These are phyloP conservation scores for Flexamia atlantica DNA, from an alignment of 2,888 invertebrate species.

Conservation along the genomic window DNA sequence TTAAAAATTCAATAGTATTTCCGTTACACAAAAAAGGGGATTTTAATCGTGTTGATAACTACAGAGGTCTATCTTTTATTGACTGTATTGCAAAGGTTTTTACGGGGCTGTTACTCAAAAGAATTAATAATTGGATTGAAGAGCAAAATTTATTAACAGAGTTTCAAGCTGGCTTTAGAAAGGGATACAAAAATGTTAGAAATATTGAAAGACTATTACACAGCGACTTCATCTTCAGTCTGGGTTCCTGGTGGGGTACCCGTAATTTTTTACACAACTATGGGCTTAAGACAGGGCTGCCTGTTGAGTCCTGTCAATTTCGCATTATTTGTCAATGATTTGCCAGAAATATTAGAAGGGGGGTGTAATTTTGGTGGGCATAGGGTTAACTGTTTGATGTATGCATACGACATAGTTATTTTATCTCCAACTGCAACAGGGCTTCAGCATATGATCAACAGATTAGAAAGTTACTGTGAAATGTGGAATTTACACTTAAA, in stretches of 20 bases:
- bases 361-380: slow-evolving; percentile 56
- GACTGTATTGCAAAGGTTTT: slow-evolving; percentile 59
- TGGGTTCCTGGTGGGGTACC: slow-evolving; percentile 59
- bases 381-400: slow-evolving; percentile 62
- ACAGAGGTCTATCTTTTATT: slow-evolving; percentile 62
- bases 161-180: slow-evolving; percentile 66
- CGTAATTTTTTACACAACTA: slow-evolving; percentile 55
- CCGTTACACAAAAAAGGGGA: slow-evolving; percentile 62
- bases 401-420: slow-evolving; percentile 67
- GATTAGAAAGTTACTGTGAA: slow-evolving; percentile 64
- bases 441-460: slow-evolving; percentile 62
- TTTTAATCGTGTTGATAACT: slow-evolving; percentile 59
- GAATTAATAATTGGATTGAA: slow-evolving; percentile 62
- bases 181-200: slow-evolving; percentile 61
- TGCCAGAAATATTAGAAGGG: slow-evolving; percentile 61
- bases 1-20: slow-evolving; percentile 58
- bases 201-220: slow-evolving; percentile 61
- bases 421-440: slow-evolving; percentile 61
- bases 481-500: slow-evolving; percentile 65
- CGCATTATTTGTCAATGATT: slow-evolving; percentile 61
- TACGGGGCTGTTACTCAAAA: slow-evolving; percentile 55
- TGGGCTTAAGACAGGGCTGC: slow-evolving; percentile 67
- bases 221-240: slow-evolving; percentile 58
- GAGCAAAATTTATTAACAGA: slow-evolving; percentile 63
- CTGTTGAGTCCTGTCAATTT: slow-evolving; percentile 65